Evolutionary conservation across 2,888 invertebrate genomes (phyloP), one percentile per base, ranked within the genome.

Genomic region (Heliconius ethilla): DNA sequence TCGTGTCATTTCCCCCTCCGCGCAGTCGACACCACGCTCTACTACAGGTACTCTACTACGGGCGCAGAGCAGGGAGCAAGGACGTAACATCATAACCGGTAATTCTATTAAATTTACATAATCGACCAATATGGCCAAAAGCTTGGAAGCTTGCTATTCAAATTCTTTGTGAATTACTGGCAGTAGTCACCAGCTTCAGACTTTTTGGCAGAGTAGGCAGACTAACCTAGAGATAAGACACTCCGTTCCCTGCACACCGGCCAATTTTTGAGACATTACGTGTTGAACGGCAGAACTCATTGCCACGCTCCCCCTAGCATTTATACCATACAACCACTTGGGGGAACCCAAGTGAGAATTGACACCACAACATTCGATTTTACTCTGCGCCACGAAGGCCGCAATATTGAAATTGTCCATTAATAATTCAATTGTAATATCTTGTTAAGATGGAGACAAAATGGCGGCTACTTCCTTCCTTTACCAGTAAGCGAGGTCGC

Each of bases 11-110:
- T n/a, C 67, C 1, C 25, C 25, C 69, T 40, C 3, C 40, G 13
- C 13, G 18, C 13, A 15, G 13, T 40, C n/a, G 37, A 11, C 67
- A 40, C 25, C 40, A 25, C 40, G 9, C 40, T 15, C 40, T 25
- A 69, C 15, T 27, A 69, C 69, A 29, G 29, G 29, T 29, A 29
- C 6, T 33, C 6, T 33, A 69, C 25, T 40, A 25, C 25, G 18
- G 37, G 33, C 9, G 22, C 33, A 66, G 29, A 59, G n/a, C 11
- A 22, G 62, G 66, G 55, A 15, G 59, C 69, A 63, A 51, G 76
- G 65, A 70, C 51, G 63, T 45, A 69, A 59, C 25, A 37, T 70
- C 33, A 65, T 51, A 70, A 72, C 70, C 76, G 63, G 70, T 72
- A 51, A 51, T 65, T 70, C 70, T 59, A 72, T 72, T 59, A 59